Base-by-base conservation (phyloP, 2,113 vertebrate species). In the Callithrix jacchus region DNA sequence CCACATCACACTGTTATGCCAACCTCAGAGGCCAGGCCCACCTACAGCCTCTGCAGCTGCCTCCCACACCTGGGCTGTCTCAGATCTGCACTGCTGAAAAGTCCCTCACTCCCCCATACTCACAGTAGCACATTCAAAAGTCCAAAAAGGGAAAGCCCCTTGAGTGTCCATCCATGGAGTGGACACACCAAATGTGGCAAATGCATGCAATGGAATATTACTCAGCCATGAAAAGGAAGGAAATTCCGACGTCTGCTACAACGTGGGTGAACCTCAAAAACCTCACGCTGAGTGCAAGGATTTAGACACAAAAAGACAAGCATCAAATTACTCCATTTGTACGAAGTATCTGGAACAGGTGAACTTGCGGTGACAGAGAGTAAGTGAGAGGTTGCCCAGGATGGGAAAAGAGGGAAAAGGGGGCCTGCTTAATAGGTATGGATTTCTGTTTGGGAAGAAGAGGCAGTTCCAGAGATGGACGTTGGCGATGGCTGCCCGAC, bases 401-500 rank as follows among this genome's bases (percentile, higher is more conserved):
- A 12, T 10, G 40, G 40, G 21, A 12, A 5, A 20, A 70, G 68
- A 17, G 8, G 42, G 32, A 12, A 45, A 11, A 18, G 17, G 3
- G 21, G 25, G 35, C 9, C 42, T 49, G 35, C 25, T 30, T 64
- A 5, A 5, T 1, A 14, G 79, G 14, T 0, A 8, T 37, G 25
- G 40, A 17, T 70, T 6, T 6, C 21, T 58, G 6, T 83, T 30
- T 14, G 8, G 35, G 54, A 37, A 64, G 35, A 21, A 0, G 35
- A 45, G 73, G 14, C 3, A 30, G 23, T 16, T 3, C 16, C 8
- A 14, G 0, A 0, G 10, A 10, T 0, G 25, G 7, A 0, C 0
- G 0, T 27, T 27, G 3, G 1, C 12, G 7, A 1, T 1, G 1
- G 76, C 12, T 4, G 0, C 27, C 2, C 0, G 0, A 6, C n/a